Evolutionary conservation across 1,140 invertebrate genomes (phyloP), one percentile per base, ranked within the genome.

Genomic region (Bombus affinis): DNA sequence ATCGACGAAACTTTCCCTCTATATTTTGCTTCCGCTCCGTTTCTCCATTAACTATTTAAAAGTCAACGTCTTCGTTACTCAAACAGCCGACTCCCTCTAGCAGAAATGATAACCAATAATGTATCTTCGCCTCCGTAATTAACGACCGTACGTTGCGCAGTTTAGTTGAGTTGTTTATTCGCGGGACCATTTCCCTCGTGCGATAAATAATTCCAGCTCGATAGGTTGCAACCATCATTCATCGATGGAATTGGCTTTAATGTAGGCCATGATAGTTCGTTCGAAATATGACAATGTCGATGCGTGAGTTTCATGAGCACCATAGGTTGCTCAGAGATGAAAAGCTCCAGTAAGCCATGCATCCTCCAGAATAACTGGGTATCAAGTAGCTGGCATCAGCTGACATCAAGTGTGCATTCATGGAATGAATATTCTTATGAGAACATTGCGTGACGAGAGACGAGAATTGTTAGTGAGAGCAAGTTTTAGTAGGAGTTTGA

Each of bases 361-460:
- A 22, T 35, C 4, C 4, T 25, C 10, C 10, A 5, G 18, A 53
- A 4, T 75, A 10, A 5, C 10, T 8, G 6, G 13, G 22, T 28
- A 2, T 32, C 32, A 32, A 32, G 32, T 32, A 0, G 32, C 32
- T 32, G 32, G 32, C 32, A 32, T 32, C 32, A 32, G 32, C 4
- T 35, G 25, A 8, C 12, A 12, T 18, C 72, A 18, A 32, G 12
- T 13, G 3, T 37, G 39, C 42, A 28, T 68, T 35, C 35, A 3
- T 5, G 4, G 25, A 8, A 75, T 37, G 47, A 57, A 22, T 28
- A 28, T 75, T 74, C 72, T 18, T 74, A 32, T 35, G 42, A 47
- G n/a, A 74, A 74, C 72, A 74, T n/a, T 35, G 18, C n/a, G 72
- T 74, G n/a, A 18, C n/a, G 42, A 74, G n/a, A 74, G 72, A 1